phyloP scores from a whole-genome alignment of 1,140 invertebrate species.

The Pseudachorutes palmiensis region DNA sequence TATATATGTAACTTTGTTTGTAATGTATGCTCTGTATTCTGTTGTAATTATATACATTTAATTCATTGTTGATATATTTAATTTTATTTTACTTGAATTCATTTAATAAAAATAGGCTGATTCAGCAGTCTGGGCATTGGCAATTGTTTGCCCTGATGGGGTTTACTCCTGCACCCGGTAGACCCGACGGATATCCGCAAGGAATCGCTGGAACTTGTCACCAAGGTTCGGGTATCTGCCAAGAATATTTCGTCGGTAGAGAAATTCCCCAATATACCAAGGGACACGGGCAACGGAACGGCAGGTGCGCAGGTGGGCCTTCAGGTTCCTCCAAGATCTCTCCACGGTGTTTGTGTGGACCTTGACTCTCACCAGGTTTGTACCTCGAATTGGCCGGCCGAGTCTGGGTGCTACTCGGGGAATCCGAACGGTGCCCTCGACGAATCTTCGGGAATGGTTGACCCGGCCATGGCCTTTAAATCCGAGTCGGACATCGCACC shows the following conservation, averaged over 20 bases:
- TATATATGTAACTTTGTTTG: too few relatives aligned
- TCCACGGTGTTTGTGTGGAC: constrained; percentile 21
- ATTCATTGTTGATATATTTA: too few relatives aligned
- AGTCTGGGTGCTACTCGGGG: neutral
- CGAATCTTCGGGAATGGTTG: constrained; percentile 20
- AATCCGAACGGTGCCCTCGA: constrained; percentile 9
- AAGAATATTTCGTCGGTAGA: neutral
- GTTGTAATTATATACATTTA: too few relatives aligned
- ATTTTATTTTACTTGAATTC: too few relatives aligned
- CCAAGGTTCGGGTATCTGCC: neutral
- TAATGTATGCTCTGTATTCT: too few relatives aligned
- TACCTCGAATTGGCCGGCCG: neutral
- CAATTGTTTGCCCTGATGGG: neutral
- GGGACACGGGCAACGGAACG: neutral
- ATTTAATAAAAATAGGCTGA: too few relatives aligned
- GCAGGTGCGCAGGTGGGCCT: neutral
- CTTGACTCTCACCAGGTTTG: neutral
- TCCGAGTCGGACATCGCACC: neutral
- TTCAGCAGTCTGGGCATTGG: neutral
- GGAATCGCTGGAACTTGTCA: neutral
- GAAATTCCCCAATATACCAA: constrained; percentile 2
- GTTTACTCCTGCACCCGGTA: neutral
- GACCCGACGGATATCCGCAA: neutral
- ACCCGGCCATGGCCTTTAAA: constrained; percentile 4
- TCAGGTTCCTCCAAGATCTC: constrained; percentile 18